Conservation (phyloP, 2,888 invertebrate species). For the Rhogogaster chlorosoma region DNA sequence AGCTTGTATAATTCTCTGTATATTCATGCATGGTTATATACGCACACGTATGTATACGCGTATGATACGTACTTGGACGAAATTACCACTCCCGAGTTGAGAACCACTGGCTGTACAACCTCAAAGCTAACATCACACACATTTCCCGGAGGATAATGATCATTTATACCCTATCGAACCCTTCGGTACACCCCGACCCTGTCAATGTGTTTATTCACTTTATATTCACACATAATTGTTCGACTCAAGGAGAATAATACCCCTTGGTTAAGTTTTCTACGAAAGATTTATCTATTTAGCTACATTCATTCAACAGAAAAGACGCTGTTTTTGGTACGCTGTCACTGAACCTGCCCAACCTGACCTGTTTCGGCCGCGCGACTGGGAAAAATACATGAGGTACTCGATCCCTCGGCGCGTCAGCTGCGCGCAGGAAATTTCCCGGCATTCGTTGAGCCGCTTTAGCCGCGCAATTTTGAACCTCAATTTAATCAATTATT, state of each 20-base stretch:
- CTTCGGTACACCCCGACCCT: neutral
- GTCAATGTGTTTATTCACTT: slow-evolving; percentile 11
- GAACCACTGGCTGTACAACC: slow-evolving; percentile 65
- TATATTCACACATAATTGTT: neutral
- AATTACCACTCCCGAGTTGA: slow-evolving; percentile 70
- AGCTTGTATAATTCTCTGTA: slow-evolving; percentile 48
- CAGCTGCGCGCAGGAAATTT: slow-evolving; percentile 10
- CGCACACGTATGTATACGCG: slow-evolving; percentile 56
- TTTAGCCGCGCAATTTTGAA: slow-evolving; percentile 15
- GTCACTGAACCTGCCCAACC: slow-evolving; percentile 69
- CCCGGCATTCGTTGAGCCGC: neutral
- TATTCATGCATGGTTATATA: slow-evolving; percentile 47
- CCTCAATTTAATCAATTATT: neutral
- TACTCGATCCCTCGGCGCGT: slow-evolving; percentile 24
- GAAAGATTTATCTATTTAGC: slow-evolving; percentile 35
- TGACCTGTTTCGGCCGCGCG: slow-evolving; percentile 64
- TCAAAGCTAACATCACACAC: slow-evolving; percentile 50
- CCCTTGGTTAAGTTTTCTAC: neutral
- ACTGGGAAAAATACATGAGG: slow-evolving; percentile 48
- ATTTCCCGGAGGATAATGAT: slow-evolving; percentile 3
- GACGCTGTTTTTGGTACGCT: slow-evolving; percentile 63
- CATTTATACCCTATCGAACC: slow-evolving; percentile 12
- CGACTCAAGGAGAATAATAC: neutral
- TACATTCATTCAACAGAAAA: slow-evolving; percentile 65
- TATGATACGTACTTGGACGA: slow-evolving; percentile 58